phyloP scores from a whole-genome alignment of 2,113 vertebrate species.

The Scophthalmus maximus region DNA sequence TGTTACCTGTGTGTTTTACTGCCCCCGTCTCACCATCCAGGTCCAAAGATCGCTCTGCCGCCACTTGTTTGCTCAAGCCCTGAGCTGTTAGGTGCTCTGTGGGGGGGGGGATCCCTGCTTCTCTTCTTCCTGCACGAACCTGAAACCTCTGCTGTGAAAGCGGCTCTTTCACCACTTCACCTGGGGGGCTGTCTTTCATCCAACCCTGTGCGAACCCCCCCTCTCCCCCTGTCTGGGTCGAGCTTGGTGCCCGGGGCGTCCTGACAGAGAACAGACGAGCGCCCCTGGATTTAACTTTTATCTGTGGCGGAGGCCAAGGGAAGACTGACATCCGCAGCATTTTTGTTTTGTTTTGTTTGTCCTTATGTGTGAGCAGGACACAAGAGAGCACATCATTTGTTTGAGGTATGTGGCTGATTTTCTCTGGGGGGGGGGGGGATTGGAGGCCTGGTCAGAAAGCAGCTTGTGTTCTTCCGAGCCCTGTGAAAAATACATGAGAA shows the following conservation, averaged over 20 bases:
- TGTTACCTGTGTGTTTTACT: constrained; percentile 59
- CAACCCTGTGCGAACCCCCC: constrained; percentile 3
- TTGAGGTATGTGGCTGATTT: constrained; percentile 57
- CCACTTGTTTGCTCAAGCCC: constrained; percentile 68
- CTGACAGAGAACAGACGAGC: background rate
- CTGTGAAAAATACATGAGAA: background rate
- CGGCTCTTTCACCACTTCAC: constrained; percentile 17
- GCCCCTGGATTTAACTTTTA: constrained; percentile 27
- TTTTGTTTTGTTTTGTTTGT: background rate
- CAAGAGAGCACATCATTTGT: constrained; percentile 8
- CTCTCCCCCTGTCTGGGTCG: background rate
- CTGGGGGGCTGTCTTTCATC: constrained; percentile 20
- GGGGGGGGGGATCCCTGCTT: constrained; percentile 38
- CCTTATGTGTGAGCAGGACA: background rate
- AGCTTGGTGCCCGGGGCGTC: background rate
- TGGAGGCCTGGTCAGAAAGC: too few relatives aligned
- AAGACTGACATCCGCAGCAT: background rate
- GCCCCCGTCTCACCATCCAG: constrained; percentile 46
- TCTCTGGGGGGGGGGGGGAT: background rate
- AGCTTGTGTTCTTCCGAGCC: too few relatives aligned
- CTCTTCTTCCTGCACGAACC: constrained; percentile 39
- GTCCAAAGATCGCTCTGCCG: constrained; percentile 78
- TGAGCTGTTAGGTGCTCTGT: constrained; percentile 15
- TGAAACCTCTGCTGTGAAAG: constrained; percentile 29
- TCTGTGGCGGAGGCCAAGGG: constrained; percentile 21